Evolutionary conservation across 2,888 invertebrate genomes (phyloP).

Genomic region (Hesperia comma): DNA sequence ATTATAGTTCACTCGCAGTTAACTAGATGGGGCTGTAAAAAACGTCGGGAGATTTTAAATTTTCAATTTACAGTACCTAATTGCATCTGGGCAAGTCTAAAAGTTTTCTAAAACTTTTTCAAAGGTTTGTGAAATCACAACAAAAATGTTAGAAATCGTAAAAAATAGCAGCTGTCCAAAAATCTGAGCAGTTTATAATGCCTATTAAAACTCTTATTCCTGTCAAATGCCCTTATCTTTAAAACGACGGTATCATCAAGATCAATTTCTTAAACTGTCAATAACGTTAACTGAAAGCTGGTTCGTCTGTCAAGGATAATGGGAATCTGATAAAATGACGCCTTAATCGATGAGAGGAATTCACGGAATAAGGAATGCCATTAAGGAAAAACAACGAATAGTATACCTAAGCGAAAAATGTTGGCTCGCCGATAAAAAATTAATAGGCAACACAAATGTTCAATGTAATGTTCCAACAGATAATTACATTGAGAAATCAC

Average conservation of each 20-base stretch:
- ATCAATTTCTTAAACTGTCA: constrained; percentile 26
- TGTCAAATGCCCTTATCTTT: constrained; percentile 13
- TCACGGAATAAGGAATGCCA: not conserved
- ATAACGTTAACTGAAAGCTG: constrained; percentile 28
- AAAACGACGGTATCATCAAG: constrained; percentile 16
- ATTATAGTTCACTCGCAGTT: too few species aligned
- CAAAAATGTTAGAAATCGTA: too few species aligned
- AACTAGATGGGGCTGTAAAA: too few species aligned
- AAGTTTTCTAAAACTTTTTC: too few species aligned
- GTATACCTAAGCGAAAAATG: too few species aligned
- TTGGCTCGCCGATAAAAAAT: not conserved
- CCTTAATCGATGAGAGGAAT: constrained; percentile 21
- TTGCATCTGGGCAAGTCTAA: too few species aligned
- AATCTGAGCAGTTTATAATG: not conserved
- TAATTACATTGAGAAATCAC: too few species aligned
- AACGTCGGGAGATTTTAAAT: too few species aligned
- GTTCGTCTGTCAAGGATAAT: constrained; percentile 38
- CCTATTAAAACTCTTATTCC: not conserved
- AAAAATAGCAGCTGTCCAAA: not conserved
- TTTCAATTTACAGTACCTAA: too few species aligned
- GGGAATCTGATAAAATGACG: constrained; percentile 38
- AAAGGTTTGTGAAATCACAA: too few species aligned
- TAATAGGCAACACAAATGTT: not conserved
- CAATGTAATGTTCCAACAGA: too few species aligned
- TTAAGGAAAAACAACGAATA: not conserved